These are phyloP conservation scores for Thaumetopoea pityocampa DNA, from an alignment of 1,140 invertebrate species.

Conservation along the genomic window DNA sequence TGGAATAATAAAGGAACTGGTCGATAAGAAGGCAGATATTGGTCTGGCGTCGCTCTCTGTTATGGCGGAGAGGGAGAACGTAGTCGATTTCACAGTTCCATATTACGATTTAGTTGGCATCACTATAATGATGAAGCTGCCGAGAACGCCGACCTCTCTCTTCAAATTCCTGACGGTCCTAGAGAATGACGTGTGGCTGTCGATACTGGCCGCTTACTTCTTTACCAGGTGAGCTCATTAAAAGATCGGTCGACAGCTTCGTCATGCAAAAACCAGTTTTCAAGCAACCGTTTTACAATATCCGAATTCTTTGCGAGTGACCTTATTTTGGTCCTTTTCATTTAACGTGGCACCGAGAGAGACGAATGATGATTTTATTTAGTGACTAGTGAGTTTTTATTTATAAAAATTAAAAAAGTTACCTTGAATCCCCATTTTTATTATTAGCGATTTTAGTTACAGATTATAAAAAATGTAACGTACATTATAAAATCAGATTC, in stretches of 20 bases:
- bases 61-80: constrained; percentile 95
- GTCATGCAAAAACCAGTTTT: constrained; percentile 20
- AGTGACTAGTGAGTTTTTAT: too few species aligned
- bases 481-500: too few species aligned
- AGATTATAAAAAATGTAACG: too few species aligned
- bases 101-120: constrained; percentile 97
- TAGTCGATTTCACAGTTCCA: constrained; percentile 96
- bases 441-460: too few species aligned
- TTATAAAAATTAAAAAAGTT: too few species aligned
- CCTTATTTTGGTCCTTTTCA: constrained; percentile 9
- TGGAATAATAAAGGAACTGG: constrained; percentile 93
- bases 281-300: constrained; percentile 11
- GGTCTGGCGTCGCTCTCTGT: constrained; percentile 91
- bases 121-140: constrained; percentile 92
- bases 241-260: constrained; percentile 13
- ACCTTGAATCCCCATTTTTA: too few species aligned
- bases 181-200: constrained; percentile 97
- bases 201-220: constrained; percentile 96
- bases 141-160: constrained; percentile 87
- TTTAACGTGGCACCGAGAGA: constrained; percentile 5
- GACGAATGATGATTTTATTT: constrained; percentile 4
- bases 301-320: constrained; percentile 22
- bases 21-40: constrained; percentile 94
- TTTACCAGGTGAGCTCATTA: constrained; percentile 85
- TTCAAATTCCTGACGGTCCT: constrained; percentile 98